phyloP scores from a whole-genome alignment of 2,797 vertebrate species.

The Sebastes oblongus region DNA sequence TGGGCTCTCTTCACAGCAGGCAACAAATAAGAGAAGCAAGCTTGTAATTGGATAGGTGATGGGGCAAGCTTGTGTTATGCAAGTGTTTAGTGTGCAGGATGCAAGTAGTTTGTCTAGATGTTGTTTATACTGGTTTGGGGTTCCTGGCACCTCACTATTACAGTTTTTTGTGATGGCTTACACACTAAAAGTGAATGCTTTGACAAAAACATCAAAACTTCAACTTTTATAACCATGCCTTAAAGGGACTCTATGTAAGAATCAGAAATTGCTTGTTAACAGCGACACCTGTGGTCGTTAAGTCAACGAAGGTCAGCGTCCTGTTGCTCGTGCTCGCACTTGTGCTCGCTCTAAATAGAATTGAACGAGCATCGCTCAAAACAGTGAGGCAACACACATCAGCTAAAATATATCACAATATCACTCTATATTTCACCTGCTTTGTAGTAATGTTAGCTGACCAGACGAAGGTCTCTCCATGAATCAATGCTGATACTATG shows the following conservation, averaged over 20 bases:
- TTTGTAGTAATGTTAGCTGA: too few relatives aligned
- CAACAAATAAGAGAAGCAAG: slow-evolving; percentile 34
- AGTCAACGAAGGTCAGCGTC: rapidly evolving
- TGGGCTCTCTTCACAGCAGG: slow-evolving; percentile 33
- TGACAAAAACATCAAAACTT: rapidly evolving
- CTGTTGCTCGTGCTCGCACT: rapidly evolving
- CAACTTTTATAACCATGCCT: too few relatives aligned
- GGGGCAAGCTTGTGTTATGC: slow-evolving; percentile 16
- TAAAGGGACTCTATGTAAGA: too few relatives aligned
- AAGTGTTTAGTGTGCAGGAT: slow-evolving; percentile 24
- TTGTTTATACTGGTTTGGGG: background rate
- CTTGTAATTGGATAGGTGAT: slow-evolving; percentile 48
- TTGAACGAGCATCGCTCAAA: rapidly evolving
- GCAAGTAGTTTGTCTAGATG: background rate
- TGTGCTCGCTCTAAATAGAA: too few relatives aligned
- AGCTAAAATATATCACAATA: too few relatives aligned
- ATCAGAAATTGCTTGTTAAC: too few relatives aligned
- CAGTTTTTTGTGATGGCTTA: background rate
- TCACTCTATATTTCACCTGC: too few relatives aligned
- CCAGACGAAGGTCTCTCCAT: too few relatives aligned
- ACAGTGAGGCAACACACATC: rapidly evolving
- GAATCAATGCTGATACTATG: too few relatives aligned
- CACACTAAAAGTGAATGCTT: background rate
- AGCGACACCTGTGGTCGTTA: too few relatives aligned
- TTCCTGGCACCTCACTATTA: background rate